Conservation (phyloP, 2,797 vertebrate genomes). For the Anguilla megastoma region DNA sequence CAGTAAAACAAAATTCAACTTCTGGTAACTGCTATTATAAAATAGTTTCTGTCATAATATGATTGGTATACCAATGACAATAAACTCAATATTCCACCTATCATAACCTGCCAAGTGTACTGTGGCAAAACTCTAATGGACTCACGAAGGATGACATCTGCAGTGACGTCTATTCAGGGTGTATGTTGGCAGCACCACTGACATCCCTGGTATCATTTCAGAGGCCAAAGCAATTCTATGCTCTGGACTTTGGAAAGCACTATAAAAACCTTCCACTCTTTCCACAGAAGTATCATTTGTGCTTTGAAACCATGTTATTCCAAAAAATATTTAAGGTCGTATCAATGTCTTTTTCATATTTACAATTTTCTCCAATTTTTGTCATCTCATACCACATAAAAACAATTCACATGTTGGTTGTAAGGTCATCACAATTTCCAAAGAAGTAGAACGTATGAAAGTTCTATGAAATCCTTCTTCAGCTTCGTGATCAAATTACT, state of each 20-base stretch:
- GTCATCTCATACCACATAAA: neutral
- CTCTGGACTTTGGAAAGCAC: neutral
- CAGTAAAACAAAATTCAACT: neutral
- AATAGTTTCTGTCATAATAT: slow-evolving; percentile 5
- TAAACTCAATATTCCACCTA: neutral
- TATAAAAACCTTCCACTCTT: neutral
- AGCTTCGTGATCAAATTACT: neutral
- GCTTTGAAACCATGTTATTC: neutral
- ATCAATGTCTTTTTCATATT: neutral
- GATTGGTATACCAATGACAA: slow-evolving; percentile 22
- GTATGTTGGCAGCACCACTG: neutral
- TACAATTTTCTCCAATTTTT: neutral
- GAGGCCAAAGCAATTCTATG: neutral
- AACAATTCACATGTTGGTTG: neutral
- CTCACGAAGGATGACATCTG: neutral
- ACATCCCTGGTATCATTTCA: neutral
- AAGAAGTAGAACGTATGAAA: neutral
- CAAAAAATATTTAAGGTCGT: neutral
- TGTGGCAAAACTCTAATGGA: neutral
- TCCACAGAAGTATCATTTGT: neutral
- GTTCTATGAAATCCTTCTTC: neutral
- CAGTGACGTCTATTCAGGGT: neutral
- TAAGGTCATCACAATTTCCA: neutral
- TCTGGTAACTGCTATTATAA: neutral
- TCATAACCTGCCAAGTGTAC: neutral